These are phyloP conservation scores for Elephas maximus DNA, from an alignment of 2,113 vertebrate species.

Conservation along the genomic window DNA sequence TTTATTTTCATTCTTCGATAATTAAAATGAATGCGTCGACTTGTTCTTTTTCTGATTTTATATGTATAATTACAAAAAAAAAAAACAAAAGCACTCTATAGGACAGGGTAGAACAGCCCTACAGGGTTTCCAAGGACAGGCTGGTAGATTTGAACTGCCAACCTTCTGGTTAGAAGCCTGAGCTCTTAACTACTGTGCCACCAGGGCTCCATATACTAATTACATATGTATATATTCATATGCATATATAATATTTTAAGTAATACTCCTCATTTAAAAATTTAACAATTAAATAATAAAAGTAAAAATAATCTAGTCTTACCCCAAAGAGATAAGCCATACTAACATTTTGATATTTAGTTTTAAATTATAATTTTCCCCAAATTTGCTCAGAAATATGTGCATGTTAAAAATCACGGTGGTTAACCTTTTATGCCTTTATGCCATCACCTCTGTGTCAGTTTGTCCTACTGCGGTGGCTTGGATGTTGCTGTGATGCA, in stretches of 20 bases:
- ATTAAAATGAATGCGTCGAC: neutral
- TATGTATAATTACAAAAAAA: too few relatives aligned
- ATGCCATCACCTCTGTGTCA: too few relatives aligned
- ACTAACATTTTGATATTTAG: neutral
- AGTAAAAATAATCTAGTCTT: neutral
- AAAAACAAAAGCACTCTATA: too few relatives aligned
- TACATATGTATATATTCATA: neutral
- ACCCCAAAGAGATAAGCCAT: neutral
- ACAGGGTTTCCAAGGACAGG: too few relatives aligned
- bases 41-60: neutral
- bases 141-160: too few relatives aligned
- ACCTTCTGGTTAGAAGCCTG: too few relatives aligned
- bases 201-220: too few relatives aligned
- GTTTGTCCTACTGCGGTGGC: too few relatives aligned
- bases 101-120: too few relatives aligned
- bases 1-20: neutral
- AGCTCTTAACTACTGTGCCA: too few relatives aligned
- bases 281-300: neutral
- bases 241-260: neutral
- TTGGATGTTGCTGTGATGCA: too few relatives aligned
- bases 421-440: neutral
- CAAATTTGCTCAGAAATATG: neutral
- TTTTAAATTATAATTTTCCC: neutral
- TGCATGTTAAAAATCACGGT: neutral
- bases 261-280: neutral